phyloP scores from a whole-genome alignment of 2,888 invertebrate genomes.

The Bimastos eiseni region DNA sequence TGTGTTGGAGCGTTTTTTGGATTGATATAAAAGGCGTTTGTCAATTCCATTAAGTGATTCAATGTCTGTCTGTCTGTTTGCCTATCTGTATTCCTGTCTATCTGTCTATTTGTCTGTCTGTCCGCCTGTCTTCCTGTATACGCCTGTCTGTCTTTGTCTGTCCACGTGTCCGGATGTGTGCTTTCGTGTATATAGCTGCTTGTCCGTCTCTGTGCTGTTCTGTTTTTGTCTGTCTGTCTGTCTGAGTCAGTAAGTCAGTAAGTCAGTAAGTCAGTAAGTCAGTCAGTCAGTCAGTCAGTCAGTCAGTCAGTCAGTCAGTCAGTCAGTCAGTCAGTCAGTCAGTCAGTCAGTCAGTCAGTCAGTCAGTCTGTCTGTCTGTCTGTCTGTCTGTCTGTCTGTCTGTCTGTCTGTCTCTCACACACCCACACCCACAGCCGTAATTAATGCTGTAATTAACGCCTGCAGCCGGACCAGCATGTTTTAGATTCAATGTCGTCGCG shows the following conservation, averaged over 20 bases:
- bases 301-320: no score
- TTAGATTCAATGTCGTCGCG: no score
- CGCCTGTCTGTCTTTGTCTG: background rate
- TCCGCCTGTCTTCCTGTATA: no score
- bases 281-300: no score
- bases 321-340: no score
- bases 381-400: background rate
- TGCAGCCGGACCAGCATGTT: no score
- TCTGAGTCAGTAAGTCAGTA: background rate
- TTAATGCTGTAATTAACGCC: background rate
- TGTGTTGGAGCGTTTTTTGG: background rate
- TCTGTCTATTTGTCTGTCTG: no score
- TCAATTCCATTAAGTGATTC: background rate
- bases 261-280: no score
- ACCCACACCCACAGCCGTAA: background rate
- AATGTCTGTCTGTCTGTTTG: no score
- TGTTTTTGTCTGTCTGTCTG: background rate
- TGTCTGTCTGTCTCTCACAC: background rate
- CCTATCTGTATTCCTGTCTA: no score
- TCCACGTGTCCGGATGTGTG: background rate
- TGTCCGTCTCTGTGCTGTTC: background rate
- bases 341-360: no score
- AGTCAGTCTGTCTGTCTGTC: background rate
- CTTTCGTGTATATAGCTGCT: background rate
- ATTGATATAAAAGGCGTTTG: background rate